Conservation (phyloP, 1,140 invertebrate genomes). For the Acyrthosiphon pisum region DNA sequence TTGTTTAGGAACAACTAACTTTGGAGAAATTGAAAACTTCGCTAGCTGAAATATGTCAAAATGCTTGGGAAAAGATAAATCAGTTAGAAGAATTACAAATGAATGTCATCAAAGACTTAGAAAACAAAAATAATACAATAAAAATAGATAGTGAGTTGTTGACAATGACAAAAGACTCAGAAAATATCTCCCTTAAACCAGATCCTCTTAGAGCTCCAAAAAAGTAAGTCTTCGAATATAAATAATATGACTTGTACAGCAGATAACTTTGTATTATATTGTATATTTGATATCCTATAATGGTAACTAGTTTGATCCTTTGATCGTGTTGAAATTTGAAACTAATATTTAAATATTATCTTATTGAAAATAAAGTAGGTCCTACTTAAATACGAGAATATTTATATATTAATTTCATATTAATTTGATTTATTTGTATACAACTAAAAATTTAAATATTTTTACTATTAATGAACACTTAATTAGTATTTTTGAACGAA, state of each 20-base stretch:
- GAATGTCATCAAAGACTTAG: constrained; percentile 76
- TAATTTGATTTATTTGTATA: not conserved
- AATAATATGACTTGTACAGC: not conserved
- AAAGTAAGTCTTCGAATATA: not conserved
- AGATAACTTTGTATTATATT: not conserved
- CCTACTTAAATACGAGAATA: not conserved
- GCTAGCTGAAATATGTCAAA: constrained; percentile 75
- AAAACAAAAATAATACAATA: constrained; percentile 79
- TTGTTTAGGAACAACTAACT: constrained; percentile 73
- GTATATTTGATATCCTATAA: not conserved
- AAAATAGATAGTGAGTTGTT: constrained; percentile 81
- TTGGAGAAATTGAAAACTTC: constrained; percentile 77
- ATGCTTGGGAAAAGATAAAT: constrained; percentile 84
- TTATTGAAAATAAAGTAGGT: not conserved
- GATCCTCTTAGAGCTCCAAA: constrained; percentile 75
- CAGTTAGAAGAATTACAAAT: constrained; percentile 80
- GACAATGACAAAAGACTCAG: constrained; percentile 75
- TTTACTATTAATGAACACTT: not conserved
- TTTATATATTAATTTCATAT: not conserved
- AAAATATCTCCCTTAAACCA: constrained; percentile 81
- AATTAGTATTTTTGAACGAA: not conserved
- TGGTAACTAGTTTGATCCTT: not conserved
- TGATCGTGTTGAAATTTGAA: not conserved
- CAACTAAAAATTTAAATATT: not conserved
- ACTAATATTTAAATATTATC: not conserved